Percentiles rank a stretch among this genome's conserved stretches.
Evolutionary conservation across 2,888 invertebrate genomes (phyloP).

Genomic region (Apamea epomidion): DNA sequence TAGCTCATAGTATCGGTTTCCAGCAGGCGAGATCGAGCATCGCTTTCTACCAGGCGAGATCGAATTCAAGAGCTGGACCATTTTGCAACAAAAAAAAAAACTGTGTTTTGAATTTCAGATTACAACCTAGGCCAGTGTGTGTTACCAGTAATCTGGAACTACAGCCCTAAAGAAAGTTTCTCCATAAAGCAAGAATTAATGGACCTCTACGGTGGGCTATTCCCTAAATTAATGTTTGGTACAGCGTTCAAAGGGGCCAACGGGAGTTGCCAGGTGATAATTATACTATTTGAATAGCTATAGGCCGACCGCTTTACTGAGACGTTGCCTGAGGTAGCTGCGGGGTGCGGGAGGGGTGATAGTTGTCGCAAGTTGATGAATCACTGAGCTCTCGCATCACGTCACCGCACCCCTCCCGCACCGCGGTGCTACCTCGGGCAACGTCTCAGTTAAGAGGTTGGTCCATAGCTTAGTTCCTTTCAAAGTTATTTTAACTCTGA

Average conservation of each 20-base stretch:
- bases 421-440: too few species aligned
- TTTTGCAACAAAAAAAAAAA: not conserved
- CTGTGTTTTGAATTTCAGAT: slow-evolving; percentile 33
- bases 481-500: not conserved
- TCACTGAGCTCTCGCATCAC: too few species aligned
- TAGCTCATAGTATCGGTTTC: not conserved
- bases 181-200: slow-evolving; percentile 88
- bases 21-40: not conserved
- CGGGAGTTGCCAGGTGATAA: slow-evolving; percentile 92
- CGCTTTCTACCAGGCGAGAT: not conserved
- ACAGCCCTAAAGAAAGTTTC: slow-evolving; percentile 90
- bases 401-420: too few species aligned
- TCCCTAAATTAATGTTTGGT: slow-evolving; percentile 94
- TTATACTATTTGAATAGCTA: not conserved
- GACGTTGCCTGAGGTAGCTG: too few species aligned
- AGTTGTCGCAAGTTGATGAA: too few species aligned
- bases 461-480: not conserved
- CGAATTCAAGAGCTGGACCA: too few species aligned
- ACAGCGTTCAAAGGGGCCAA: slow-evolving; percentile 97
- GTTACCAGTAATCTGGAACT: slow-evolving; percentile 93
- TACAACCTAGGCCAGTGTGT: slow-evolving; percentile 68
- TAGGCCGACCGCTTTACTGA: too few species aligned
- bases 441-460: too few species aligned
- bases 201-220: slow-evolving; percentile 92
- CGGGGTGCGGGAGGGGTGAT: too few species aligned